These are phyloP conservation scores for Chloroclystis v-ata DNA, from an alignment of 2,888 invertebrate genomes.

Conservation along the genomic window DNA sequence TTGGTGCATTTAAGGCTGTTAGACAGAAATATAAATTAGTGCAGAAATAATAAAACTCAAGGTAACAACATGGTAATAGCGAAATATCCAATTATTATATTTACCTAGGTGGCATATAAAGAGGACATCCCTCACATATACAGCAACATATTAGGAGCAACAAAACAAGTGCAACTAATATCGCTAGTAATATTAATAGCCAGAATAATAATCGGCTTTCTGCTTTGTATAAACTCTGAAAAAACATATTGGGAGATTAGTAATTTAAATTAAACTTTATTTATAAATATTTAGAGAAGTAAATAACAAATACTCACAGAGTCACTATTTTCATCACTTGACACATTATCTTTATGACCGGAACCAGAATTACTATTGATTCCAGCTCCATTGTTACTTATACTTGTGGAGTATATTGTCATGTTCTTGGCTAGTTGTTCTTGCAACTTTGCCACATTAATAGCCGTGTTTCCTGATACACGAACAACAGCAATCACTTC, in stretches of 20 bases:
- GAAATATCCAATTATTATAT: slow-evolving; percentile 23
- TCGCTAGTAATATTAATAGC: slow-evolving; percentile 86
- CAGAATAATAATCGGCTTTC: slow-evolving; percentile 86
- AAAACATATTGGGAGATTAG: slow-evolving; percentile 28
- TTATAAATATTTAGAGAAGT: no score
- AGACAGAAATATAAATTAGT: slow-evolving; percentile 45
- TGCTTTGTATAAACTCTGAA: slow-evolving; percentile 84
- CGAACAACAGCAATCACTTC: slow-evolving; percentile 85
- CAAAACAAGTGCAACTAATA: slow-evolving; percentile 84
- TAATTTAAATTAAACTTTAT: background rate
- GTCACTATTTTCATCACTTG: slow-evolving; percentile 48
- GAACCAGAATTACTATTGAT: slow-evolving; percentile 33
- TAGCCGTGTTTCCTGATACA: slow-evolving; percentile 81
- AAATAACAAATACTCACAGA: slow-evolving; percentile 60
- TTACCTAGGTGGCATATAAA: slow-evolving; percentile 86
- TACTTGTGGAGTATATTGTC: slow-evolving; percentile 58
- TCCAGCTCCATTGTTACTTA: slow-evolving; percentile 32
- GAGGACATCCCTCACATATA: slow-evolving; percentile 90
- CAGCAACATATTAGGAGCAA: slow-evolving; percentile 87
- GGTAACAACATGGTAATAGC: slow-evolving; percentile 9
- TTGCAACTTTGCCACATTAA: slow-evolving; percentile 85
- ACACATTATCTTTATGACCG: slow-evolving; percentile 42
- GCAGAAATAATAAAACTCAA: slow-evolving; percentile 8
- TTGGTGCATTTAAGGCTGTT: slow-evolving; percentile 67
- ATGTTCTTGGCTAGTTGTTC: slow-evolving; percentile 76